These are phyloP conservation scores for Phenacoccus solenopsis DNA, from an alignment of 1,140 invertebrate genomes.

Conservation along the genomic window DNA sequence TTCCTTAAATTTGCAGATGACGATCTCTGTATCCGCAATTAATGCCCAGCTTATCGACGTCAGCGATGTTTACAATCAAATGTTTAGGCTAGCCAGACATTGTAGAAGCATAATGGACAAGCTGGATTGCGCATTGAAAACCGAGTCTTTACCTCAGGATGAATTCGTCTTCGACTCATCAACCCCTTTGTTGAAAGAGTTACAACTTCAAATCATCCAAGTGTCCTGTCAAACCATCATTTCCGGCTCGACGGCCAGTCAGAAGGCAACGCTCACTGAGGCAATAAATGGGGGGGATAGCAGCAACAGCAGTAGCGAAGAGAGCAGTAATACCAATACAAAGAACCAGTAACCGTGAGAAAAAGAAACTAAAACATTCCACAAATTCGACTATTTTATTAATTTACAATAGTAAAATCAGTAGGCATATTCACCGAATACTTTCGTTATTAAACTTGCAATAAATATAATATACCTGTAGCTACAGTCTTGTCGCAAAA, in stretches of 20 bases:
- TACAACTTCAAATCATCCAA: background rate
- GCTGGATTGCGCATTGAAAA: background rate
- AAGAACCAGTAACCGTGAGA: too few species aligned
- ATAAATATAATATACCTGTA: too few species aligned
- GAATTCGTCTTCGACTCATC: background rate
- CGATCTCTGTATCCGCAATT: background rate
- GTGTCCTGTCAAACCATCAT: background rate
- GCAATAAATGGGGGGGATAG: background rate
- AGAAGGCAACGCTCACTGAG: background rate
- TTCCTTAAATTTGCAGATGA: background rate
- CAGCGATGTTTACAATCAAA: background rate
- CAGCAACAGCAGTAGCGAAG: too few species aligned
- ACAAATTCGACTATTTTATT: too few species aligned
- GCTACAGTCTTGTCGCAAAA: too few species aligned
- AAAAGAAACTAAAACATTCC: too few species aligned
- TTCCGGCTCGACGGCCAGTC: background rate
- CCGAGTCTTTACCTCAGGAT: background rate
- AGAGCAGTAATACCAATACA: too few species aligned
- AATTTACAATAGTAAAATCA: too few species aligned
- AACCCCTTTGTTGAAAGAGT: background rate
- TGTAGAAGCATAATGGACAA: background rate
- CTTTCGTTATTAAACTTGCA: too few species aligned
- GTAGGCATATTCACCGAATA: too few species aligned
- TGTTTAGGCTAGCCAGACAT: background rate
- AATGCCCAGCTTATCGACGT: background rate